Conservation (phyloP, 1,140 invertebrate genomes). For the Dendroctonus ponderosae region DNA sequence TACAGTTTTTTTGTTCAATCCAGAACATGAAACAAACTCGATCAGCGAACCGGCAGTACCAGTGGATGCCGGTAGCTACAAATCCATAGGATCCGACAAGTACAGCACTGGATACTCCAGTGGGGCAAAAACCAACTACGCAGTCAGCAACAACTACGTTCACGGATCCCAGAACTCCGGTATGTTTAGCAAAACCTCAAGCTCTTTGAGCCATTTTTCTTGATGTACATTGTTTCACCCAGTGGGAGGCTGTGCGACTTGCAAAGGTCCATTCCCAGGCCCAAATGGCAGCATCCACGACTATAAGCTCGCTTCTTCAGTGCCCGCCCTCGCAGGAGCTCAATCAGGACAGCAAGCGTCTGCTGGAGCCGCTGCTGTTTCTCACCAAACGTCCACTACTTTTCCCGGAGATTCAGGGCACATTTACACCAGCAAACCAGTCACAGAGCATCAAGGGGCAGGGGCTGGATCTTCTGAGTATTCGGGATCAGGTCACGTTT, state of each 20-base stretch:
- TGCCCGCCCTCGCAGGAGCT: neutral
- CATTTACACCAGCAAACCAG: conserved; percentile 33
- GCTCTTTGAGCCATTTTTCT: neutral
- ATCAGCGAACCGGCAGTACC: conserved; percentile 3
- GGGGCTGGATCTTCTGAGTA: conserved; percentile 1
- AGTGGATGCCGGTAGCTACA: conserved; percentile 6
- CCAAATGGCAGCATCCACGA: conserved; percentile 40
- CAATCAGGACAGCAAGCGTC: neutral
- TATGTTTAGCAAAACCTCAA: neutral
- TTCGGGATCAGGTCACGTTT: conserved; percentile 8
- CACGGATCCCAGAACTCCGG: neutral
- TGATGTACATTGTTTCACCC: neutral
- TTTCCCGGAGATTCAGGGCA: conserved; percentile 28
- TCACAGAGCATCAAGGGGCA: neutral
- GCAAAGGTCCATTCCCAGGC: conserved; percentile 41
- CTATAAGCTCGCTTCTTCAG: conserved; percentile 32
- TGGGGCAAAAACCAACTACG: conserved; percentile 10
- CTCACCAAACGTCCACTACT: neutral
- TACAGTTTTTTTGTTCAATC: neutral
- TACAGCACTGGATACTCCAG: conserved; percentile 14
- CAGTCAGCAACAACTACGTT: conserved; percentile 2
- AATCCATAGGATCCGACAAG: conserved; percentile 14
- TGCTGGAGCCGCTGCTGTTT: neutral
- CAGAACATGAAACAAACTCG: neutral
- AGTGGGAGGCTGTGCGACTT: conserved; percentile 21